Evolutionary conservation across 2,797 vertebrate genomes (phyloP).

Genomic region (Dryobates pubescens): DNA sequence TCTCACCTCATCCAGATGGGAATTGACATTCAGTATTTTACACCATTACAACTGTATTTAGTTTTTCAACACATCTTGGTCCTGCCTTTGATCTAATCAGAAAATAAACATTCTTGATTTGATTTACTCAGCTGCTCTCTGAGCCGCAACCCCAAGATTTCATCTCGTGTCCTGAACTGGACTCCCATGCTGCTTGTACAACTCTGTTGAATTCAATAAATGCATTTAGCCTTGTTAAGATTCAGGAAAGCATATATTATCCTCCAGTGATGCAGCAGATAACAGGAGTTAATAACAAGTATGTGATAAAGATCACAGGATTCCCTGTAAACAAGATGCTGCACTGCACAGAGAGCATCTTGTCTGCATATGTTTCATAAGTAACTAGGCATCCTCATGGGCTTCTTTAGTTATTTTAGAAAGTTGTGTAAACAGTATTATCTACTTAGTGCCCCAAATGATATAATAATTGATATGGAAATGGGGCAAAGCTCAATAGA

Average conservation of each 20-base stretch:
- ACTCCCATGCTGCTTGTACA: slow-evolving; percentile 44
- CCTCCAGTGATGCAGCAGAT: slow-evolving; percentile 64
- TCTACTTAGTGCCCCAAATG: slow-evolving; percentile 69
- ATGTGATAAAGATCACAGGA: slow-evolving; percentile 71
- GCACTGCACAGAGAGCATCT: slow-evolving; percentile 61
- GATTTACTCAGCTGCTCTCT: slow-evolving; percentile 64
- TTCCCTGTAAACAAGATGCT: slow-evolving; percentile 74
- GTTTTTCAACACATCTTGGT: slow-evolving; percentile 58
- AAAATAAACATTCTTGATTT: slow-evolving; percentile 61
- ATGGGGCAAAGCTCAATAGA: slow-evolving; percentile 61
- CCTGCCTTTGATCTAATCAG: slow-evolving; percentile 48
- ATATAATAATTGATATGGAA: slow-evolving; percentile 72
- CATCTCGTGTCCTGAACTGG: slow-evolving; percentile 38
- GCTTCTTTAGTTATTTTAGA: slow-evolving; percentile 66
- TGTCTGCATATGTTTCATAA: slow-evolving; percentile 71
- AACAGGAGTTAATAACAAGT: slow-evolving; percentile 67
- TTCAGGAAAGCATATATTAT: slow-evolving; percentile 63
- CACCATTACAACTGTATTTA: slow-evolving; percentile 15
- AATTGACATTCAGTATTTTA: slow-evolving; percentile 41
- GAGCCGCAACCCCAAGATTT: slow-evolving; percentile 37
- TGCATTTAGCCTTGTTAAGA: slow-evolving; percentile 65
- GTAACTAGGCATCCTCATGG: slow-evolving; percentile 62
- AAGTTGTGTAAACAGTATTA: slow-evolving; percentile 69
- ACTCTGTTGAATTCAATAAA: slow-evolving; percentile 55
- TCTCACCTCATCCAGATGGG: slow-evolving; percentile 60